These are phyloP conservation scores for Choreutis nemorana DNA, from an alignment of 2,888 invertebrate genomes.

Conservation along the genomic window DNA sequence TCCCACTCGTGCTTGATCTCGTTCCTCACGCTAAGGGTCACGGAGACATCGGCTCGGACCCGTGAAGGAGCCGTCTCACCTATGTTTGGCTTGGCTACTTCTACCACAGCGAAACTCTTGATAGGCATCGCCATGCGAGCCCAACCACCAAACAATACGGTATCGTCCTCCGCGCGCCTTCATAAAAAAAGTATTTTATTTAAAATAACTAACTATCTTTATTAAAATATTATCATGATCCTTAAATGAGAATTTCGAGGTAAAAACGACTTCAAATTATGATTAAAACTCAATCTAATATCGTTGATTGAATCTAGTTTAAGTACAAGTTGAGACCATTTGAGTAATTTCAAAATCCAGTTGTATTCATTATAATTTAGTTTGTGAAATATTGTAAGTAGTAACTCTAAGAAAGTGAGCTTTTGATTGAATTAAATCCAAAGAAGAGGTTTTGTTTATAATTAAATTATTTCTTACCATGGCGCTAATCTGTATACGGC, in stretches of 20 bases:
- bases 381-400: too few relatives aligned
- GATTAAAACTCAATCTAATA: too few relatives aligned
- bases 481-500: slow-evolving; percentile 94
- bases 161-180: slow-evolving; percentile 86
- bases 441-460: too few relatives aligned
- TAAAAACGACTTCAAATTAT: too few relatives aligned
- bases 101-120: slow-evolving; percentile 90
- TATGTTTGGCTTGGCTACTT: slow-evolving; percentile 91
- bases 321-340: too few relatives aligned
- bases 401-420: too few relatives aligned
- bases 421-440: too few relatives aligned
- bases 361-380: too few relatives aligned
- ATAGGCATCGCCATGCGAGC: slow-evolving; percentile 98
- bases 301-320: too few relatives aligned
- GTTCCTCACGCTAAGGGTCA: slow-evolving; percentile 88
- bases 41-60: slow-evolving; percentile 93
- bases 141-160: slow-evolving; percentile 96
- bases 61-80: slow-evolving; percentile 95
- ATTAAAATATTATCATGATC: neutral
- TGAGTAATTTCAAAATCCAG: too few relatives aligned
- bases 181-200: neutral
- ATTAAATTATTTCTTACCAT: slow-evolving; percentile 69
- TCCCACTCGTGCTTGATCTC: slow-evolving; percentile 98
- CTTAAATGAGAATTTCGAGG: too few relatives aligned
- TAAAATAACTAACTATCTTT: neutral